A percentile compares a stretch with the other conserved stretches of the same genome.
Evolutionary conservation across 1,140 invertebrate species (phyloP).

Genomic region (Drosophila trapezifrons): DNA sequence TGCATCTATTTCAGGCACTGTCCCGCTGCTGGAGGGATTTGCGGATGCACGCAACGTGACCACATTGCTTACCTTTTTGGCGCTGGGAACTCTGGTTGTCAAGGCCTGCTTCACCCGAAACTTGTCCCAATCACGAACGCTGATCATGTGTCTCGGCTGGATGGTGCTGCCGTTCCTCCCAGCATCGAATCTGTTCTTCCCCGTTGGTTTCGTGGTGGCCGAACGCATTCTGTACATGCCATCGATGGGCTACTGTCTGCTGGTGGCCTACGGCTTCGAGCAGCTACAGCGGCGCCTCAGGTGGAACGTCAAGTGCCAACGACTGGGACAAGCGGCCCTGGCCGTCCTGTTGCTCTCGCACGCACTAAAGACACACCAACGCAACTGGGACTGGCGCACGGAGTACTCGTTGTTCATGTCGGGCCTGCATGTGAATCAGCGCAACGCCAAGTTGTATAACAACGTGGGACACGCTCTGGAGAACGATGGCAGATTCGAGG

Average conservation of each 20-base stretch:
- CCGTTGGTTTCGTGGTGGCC: constrained; percentile 98
- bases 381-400: constrained; percentile 96
- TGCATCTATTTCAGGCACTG: constrained; percentile 87
- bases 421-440: constrained; percentile 94
- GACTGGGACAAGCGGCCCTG: constrained; percentile 86
- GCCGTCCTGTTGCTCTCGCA: constrained; percentile 89
- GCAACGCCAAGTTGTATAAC: constrained; percentile 98
- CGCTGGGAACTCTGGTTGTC: constrained; percentile 85
- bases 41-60: constrained; percentile 93
- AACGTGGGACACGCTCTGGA: constrained; percentile 98
- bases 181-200: constrained; percentile 98
- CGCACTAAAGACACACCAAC: constrained; percentile 91
- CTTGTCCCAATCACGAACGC: constrained; percentile 87
- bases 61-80: constrained; percentile 90
- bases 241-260: constrained; percentile 98
- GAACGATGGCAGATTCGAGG: constrained; percentile 91
- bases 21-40: constrained; percentile 93
- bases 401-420: constrained; percentile 97
- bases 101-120: constrained; percentile 66
- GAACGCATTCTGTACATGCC: constrained; percentile 98
- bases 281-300: constrained; percentile 68
- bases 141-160: constrained; percentile 94
- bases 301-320: constrained; percentile 42
- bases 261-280: constrained; percentile 92
- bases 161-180: constrained; percentile 96